These are phyloP conservation scores for Trisateles emortualis DNA, from an alignment of 2,888 invertebrate species.

Conservation along the genomic window DNA sequence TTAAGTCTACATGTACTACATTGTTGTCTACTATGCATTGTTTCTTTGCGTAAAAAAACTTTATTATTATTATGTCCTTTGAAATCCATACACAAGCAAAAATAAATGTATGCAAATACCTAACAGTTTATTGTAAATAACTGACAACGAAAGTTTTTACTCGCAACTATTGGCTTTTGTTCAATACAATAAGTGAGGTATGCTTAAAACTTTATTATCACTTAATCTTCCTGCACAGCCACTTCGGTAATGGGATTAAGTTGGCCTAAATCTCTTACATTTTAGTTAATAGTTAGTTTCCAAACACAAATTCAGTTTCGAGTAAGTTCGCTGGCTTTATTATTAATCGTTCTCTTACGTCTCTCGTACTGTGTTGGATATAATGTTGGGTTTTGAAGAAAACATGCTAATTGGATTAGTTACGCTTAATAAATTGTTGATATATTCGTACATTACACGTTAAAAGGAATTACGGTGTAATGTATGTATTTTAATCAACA, in stretches of 20 bases:
- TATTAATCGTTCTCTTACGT: constrained; percentile 22
- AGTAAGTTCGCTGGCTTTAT: constrained; percentile 26
- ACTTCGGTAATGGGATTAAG: constrained; percentile 60
- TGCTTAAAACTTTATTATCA: constrained; percentile 54
- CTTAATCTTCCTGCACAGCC: constrained; percentile 57
- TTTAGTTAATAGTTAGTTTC: constrained; percentile 55
- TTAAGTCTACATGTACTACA: no score
- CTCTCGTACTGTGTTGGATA: constrained; percentile 13
- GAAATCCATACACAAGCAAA: no score
- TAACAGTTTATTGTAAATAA: constrained; percentile 22
- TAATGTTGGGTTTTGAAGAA: constrained; percentile 22
- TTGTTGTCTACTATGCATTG: no score
- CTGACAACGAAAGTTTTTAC: constrained; percentile 4
- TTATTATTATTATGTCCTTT: no score
- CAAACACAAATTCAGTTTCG: constrained; percentile 53
- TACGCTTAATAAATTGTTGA: background rate
- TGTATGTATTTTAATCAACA: no score
- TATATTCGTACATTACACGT: background rate
- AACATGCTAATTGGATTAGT: background rate
- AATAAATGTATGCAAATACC: constrained; percentile 22
- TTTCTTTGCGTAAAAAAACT: no score
- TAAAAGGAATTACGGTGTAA: no score
- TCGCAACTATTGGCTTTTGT: constrained; percentile 24
- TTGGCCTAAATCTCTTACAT: constrained; percentile 41
- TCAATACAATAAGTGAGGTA: constrained; percentile 41